Conservation (phyloP, 2,797 vertebrate genomes). For the Columba guinea region DNA sequence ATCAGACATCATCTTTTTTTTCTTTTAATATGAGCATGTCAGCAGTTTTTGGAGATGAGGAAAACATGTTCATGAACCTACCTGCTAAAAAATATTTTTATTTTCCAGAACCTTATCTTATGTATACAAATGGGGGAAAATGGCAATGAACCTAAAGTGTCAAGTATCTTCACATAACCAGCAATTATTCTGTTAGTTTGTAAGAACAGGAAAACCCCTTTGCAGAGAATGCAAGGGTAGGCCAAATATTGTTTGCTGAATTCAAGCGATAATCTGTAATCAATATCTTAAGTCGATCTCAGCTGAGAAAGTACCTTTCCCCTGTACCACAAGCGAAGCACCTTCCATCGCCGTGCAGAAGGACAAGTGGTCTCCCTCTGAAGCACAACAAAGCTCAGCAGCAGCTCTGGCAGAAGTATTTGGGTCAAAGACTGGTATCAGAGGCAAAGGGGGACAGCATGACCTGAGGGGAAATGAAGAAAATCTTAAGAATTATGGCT, state of each 20-base stretch:
- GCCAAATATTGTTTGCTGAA: background rate
- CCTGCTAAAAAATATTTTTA: background rate
- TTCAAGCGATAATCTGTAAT: background rate
- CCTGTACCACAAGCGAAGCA: background rate
- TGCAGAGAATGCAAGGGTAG: background rate
- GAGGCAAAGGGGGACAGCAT: background rate
- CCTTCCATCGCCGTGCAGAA: fast-evolving
- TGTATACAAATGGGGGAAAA: background rate
- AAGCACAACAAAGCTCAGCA: background rate
- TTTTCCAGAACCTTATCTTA: background rate
- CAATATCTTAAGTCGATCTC: background rate
- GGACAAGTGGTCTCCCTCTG: background rate
- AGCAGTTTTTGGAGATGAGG: background rate
- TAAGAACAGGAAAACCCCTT: background rate
- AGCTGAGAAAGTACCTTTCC: background rate
- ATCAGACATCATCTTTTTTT: background rate
- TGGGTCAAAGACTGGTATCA: background rate
- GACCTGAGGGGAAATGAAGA: background rate
- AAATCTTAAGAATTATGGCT: background rate
- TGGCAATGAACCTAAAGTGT: background rate
- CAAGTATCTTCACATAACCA: background rate
- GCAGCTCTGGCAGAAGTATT: background rate
- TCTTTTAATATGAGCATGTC: background rate
- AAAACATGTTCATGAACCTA: background rate
- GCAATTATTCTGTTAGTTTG: background rate